phyloP scores from a whole-genome alignment of 2,888 invertebrate species.

The Zhengitettix transpicula region DNA sequence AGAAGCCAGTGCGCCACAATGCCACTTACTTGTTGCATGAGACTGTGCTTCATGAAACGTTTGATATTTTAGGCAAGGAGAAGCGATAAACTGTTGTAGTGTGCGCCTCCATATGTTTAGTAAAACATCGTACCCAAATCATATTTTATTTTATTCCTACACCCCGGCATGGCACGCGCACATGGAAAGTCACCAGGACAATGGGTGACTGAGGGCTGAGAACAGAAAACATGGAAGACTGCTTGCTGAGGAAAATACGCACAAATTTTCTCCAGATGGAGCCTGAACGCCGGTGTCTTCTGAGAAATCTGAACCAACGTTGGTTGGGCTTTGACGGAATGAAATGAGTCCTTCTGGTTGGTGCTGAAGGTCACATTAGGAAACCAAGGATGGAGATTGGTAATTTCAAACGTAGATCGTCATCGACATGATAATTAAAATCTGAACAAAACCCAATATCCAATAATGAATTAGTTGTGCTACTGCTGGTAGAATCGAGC shows the following conservation, averaged over 20 bases:
- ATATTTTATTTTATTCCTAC: no score
- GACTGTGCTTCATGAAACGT: conserved; percentile 4
- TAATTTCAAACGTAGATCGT: background rate
- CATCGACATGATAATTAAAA: background rate
- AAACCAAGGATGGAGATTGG: background rate
- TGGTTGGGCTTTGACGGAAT: no score
- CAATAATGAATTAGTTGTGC: background rate
- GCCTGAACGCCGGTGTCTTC: no score
- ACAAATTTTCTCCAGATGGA: no score
- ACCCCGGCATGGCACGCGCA: no score
- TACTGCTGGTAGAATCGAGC: background rate
- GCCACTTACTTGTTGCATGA: background rate
- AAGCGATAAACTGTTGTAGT: background rate
- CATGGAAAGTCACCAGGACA: no score
- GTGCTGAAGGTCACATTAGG: background rate
- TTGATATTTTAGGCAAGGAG: background rate
- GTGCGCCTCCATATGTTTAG: no score
- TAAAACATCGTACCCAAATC: no score
- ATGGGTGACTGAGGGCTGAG: background rate
- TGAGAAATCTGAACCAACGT: no score
- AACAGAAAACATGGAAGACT: background rate
- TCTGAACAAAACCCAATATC: background rate
- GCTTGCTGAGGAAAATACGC: no score
- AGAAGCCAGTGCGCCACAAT: conserved; percentile 1
- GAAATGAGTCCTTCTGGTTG: background rate